A percentile compares a stretch with the other conserved stretches of the same genome.
phyloP scores from a whole-genome alignment of 2,888 invertebrate species.

The Timema cristinae region DNA sequence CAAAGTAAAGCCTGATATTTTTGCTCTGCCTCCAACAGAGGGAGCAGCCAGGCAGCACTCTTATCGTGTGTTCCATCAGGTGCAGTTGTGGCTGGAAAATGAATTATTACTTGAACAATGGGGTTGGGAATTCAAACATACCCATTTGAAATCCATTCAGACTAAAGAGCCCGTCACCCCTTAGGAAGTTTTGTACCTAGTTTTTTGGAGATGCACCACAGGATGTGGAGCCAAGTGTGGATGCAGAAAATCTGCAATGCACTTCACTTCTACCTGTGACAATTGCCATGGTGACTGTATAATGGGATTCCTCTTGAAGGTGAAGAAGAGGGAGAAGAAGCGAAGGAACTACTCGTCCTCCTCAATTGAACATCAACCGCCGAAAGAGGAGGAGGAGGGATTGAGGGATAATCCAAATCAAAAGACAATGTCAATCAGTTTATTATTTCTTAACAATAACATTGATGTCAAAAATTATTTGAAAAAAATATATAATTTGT shows the following conservation, averaged over 20 bases:
- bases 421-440: neutral
- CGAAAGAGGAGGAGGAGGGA: neutral
- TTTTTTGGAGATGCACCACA: neutral
- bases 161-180: neutral
- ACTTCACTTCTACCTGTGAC: neutral
- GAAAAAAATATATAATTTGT: neutral
- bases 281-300: neutral
- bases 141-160: neutral
- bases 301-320: slow-evolving; percentile 9
- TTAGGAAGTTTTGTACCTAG: slow-evolving; percentile 1
- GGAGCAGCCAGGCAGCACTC: neutral
- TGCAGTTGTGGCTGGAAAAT: neutral
- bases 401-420: neutral
- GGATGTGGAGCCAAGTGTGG: slow-evolving; percentile 1
- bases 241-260: slow-evolving; percentile 2
- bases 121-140: slow-evolving; percentile 1
- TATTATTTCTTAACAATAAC: neutral
- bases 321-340: neutral
- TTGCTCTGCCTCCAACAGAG: neutral
- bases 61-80: neutral
- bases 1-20: neutral
- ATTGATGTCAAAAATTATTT: neutral
- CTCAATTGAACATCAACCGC: slow-evolving; percentile 5
- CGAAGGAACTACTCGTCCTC: neutral
- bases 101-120: neutral